A percentile compares a stretch with the other conserved stretches of the same genome.
Evolutionary conservation across 2,888 invertebrate genomes (phyloP).

Genomic region (Lochmaea capreae): DNA sequence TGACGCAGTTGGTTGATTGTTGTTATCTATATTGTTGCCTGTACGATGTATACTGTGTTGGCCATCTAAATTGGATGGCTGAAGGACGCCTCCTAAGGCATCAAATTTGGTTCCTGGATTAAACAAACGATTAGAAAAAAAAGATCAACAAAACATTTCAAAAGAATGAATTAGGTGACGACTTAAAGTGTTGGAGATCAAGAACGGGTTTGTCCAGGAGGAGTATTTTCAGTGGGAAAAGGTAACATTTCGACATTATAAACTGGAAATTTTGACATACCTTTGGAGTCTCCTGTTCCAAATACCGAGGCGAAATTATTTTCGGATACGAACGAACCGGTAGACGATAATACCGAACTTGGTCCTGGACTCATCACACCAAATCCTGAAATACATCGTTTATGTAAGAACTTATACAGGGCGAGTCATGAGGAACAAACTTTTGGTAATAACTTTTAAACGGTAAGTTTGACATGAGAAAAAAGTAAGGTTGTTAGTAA

Average conservation of each 20-base stretch:
- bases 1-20: conserved; percentile 59
- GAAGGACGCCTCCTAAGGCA: conserved; percentile 79
- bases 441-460: no score
- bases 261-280: conserved; percentile 50
- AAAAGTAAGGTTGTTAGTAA: no score
- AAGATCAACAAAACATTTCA: background rate
- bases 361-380: conserved; percentile 63
- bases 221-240: no score
- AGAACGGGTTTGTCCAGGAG: no score
- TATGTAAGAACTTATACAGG: conserved; percentile 12
- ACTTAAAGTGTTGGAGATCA: no score
- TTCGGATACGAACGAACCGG: conserved; percentile 80
- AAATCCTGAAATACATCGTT: conserved; percentile 59
- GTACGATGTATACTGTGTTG: conserved; percentile 44
- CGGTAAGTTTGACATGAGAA: no score
- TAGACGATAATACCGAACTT: conserved; percentile 57
- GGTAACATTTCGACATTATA: background rate
- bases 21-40: conserved; percentile 50
- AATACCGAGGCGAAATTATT: conserved; percentile 90
- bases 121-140: conserved; percentile 20
- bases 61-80: conserved; percentile 66
- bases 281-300: conserved; percentile 76
- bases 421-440: no score
- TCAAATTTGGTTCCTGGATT: conserved; percentile 71
- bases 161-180: background rate